These are phyloP conservation scores for Megaleporinus macrocephalus DNA, from an alignment of 2,113 vertebrate species.

Conservation along the genomic window DNA sequence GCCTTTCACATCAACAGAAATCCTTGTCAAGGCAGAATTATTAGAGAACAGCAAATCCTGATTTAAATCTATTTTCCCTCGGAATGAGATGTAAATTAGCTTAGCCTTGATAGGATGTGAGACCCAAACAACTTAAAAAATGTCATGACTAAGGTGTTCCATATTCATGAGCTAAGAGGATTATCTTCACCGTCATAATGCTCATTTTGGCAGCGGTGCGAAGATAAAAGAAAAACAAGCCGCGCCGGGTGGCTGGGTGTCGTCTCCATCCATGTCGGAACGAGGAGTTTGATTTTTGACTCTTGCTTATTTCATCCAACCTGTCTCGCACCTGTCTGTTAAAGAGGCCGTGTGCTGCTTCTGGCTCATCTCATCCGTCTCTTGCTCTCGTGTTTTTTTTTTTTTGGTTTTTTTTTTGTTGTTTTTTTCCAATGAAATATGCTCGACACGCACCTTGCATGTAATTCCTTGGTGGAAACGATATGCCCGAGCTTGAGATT, in stretches of 20 bases:
- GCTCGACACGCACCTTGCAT: conserved; percentile 45
- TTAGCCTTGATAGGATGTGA: conserved; percentile 33
- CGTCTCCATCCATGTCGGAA: conserved; percentile 24
- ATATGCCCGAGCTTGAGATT: conserved; percentile 56
- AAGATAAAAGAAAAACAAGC: conserved; percentile 35
- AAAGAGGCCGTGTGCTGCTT: conserved; percentile 48
- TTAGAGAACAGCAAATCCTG: conserved; percentile 35
- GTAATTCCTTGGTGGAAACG: conserved; percentile 56
- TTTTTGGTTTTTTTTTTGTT: no score
- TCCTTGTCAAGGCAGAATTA: conserved; percentile 32
- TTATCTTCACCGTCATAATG: conserved; percentile 38
- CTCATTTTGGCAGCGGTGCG: conserved; percentile 36
- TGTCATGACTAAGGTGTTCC: conserved; percentile 46
- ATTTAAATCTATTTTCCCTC: conserved; percentile 51
- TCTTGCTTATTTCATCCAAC: conserved; percentile 44
- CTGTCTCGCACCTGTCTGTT: conserved; percentile 57
- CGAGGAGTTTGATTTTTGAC: conserved; percentile 15
- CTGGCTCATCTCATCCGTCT: conserved; percentile 47
- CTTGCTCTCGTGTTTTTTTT: background rate
- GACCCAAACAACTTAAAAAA: conserved; percentile 48
- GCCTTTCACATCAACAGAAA: conserved; percentile 36
- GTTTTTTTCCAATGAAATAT: conserved; percentile 62
- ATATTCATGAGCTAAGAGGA: conserved; percentile 58
- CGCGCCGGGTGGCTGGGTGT: background rate
- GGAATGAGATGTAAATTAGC: conserved; percentile 51